A percentile compares a stretch with the other conserved stretches of the same genome.
Conservation (phyloP, 1,140 invertebrate species). For the Mizuhopecten yessoensis region DNA sequence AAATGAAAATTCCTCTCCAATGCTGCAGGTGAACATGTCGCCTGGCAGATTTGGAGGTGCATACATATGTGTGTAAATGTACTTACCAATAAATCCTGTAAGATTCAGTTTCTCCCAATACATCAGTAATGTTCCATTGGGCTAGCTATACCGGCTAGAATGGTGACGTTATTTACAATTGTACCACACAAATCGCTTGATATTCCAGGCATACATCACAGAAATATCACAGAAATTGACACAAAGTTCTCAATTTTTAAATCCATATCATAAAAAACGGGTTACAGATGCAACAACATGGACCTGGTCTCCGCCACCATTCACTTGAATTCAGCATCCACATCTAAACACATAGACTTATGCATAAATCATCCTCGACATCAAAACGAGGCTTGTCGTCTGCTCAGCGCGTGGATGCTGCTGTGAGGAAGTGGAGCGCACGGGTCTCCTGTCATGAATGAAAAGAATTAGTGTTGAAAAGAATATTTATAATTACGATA, state of each 20-base stretch:
- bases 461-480: not conserved
- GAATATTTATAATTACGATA: constrained; percentile 13
- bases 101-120: constrained; percentile 22
- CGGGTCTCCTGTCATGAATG: not conserved
- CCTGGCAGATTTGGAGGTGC: not conserved
- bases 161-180: constrained; percentile 27
- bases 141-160: constrained; percentile 14
- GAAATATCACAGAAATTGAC: not conserved
- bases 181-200: constrained; percentile 10
- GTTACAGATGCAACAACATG: constrained; percentile 24
- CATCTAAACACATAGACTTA: constrained; percentile 39
- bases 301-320: not conserved
- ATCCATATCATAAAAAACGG: constrained; percentile 35
- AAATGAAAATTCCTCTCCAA: not conserved
- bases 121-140: constrained; percentile 34
- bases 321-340: constrained; percentile 38
- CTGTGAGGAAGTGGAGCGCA: not conserved
- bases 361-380: constrained; percentile 38
- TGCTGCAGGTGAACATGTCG: not conserved
- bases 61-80: constrained; percentile 29
- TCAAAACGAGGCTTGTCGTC: constrained; percentile 37
- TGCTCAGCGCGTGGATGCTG: constrained; percentile 29
- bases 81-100: constrained; percentile 35
- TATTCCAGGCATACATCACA: constrained; percentile 24
- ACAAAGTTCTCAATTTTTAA: not conserved